Evolutionary conservation across 2,888 invertebrate species (phyloP), one percentile per base, ranked within the genome.

Genomic region (Atrina japonica): DNA sequence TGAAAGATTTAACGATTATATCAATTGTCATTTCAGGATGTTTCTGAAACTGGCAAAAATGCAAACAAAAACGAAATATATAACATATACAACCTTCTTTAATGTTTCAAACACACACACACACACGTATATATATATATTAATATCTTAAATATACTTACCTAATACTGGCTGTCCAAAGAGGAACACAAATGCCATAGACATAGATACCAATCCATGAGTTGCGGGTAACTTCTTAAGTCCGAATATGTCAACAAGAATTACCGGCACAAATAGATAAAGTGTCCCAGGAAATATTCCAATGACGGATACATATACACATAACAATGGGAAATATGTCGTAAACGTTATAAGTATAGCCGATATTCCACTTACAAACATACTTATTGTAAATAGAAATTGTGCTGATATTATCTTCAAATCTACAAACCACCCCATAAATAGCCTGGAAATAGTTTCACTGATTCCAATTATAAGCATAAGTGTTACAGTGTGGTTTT

Each of bases 381-480:
- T 49, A n/a, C 49, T 41, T 9, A 52, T 23, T 25, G 27, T 27
- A 41, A 27, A 64, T n/a, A 77, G 56, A 29, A 60, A 30, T 40
- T 52, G 69, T 5, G 94, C 92, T 86, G 94, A 94, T 78, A 95
- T 94, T 1, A 95, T 89, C 78, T 94, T 94, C 5, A 95, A 88
- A 85, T 95, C 95, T 5, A 95, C 94, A 0, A 95, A 90, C 92
- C 93, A 95, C 2, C 95, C 95, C 0, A 95, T 92, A 0, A 94
- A 94, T 0, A 95, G 91, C 23, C 95, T 92, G 0, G 95, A 95
- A 64, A 93, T 93, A 0, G 95, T 91, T 84, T 95, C 95, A 50
- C 94, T 89, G 0, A 93, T 94, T 0, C 95, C 95, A 67, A 95
- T 94, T 45, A 95, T 93, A 0, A 95, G 95, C 3, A 95, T 66